These are phyloP conservation scores for Atrina japonica DNA, from an alignment of 2,888 invertebrate genomes.

Conservation along the genomic window DNA sequence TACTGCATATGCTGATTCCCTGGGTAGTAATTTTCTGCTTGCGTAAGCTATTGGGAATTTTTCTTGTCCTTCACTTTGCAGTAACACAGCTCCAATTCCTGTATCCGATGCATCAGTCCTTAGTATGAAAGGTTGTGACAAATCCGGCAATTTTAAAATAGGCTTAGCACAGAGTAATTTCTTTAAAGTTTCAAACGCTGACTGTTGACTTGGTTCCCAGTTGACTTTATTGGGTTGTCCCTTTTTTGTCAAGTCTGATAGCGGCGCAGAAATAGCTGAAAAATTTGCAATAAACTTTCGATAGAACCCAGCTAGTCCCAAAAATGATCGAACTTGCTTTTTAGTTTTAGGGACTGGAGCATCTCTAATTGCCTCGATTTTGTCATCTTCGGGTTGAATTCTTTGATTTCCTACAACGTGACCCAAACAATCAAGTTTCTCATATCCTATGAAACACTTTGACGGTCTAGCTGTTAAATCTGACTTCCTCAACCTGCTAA, in stretches of 20 bases:
- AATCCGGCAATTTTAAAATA: conserved; percentile 55
- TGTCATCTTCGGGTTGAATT: conserved; percentile 28
- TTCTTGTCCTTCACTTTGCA: conserved; percentile 43
- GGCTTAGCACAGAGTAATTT: conserved; percentile 37
- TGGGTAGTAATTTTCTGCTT: conserved; percentile 51
- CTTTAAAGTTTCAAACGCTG: conserved; percentile 45
- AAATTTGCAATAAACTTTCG: conserved; percentile 50
- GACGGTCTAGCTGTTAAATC: conserved; percentile 47
- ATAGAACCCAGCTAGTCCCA: conserved; percentile 48
- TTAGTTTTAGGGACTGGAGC: conserved; percentile 40
- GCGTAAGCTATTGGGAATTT: conserved; percentile 62
- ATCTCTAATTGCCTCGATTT: conserved; percentile 32
- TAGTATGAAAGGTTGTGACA: conserved; percentile 48
- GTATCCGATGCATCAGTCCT: conserved; percentile 58
- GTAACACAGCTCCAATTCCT: conserved; percentile 60
- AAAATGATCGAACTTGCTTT: conserved; percentile 42
- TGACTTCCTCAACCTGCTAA: conserved; percentile 32
- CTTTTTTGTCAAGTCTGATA: conserved; percentile 56
- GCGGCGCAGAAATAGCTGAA: conserved; percentile 38
- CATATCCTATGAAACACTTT: conserved; percentile 30
- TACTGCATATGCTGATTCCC: conserved; percentile 54
- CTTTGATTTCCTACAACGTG: conserved; percentile 27
- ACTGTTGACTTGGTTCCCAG: conserved; percentile 47
- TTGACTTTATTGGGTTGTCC: conserved; percentile 43
- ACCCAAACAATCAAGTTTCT: conserved; percentile 32